A percentile compares a stretch with the other conserved stretches of the same genome.
phyloP scores from a whole-genome alignment of 1,140 invertebrate species.

The Dryas iulia region DNA sequence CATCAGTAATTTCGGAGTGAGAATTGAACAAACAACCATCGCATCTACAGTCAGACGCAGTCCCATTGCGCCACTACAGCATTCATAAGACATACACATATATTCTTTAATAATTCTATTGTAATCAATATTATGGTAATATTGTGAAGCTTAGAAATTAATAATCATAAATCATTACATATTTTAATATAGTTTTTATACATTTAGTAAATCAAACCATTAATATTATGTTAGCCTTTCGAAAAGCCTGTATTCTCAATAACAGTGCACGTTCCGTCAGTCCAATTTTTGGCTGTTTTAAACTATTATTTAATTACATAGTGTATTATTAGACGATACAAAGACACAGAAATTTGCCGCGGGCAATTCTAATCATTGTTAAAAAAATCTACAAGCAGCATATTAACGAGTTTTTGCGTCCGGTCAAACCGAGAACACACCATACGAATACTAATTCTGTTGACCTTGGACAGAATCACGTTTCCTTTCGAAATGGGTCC shows the following conservation, averaged over 20 bases:
- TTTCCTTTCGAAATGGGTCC: constrained; percentile 78
- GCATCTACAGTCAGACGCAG: no score
- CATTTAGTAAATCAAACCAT: no score
- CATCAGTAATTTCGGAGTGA: no score
- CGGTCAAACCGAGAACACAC: constrained; percentile 71
- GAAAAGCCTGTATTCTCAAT: not conserved
- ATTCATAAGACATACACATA: no score
- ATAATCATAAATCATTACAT: no score
- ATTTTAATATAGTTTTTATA: no score
- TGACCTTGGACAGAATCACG: constrained; percentile 74
- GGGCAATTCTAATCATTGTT: constrained; percentile 60
- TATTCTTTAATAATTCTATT: no score
- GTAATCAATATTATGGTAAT: no score
- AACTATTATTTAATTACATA: constrained; percentile 41
- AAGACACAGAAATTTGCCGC: constrained; percentile 33
- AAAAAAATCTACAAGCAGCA: constrained; percentile 62
- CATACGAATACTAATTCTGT: constrained; percentile 74
- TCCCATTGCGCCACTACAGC: no score
- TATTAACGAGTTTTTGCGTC: constrained; percentile 75
- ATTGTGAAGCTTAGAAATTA: no score
- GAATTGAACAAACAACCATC: no score
- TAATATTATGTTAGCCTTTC: not conserved
- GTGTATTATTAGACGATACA: constrained; percentile 35
- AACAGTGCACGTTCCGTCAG: not conserved
- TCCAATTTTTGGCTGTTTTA: not conserved